phyloP scores from a whole-genome alignment of 2,888 invertebrate genomes.

The Agrilus biguttatus region DNA sequence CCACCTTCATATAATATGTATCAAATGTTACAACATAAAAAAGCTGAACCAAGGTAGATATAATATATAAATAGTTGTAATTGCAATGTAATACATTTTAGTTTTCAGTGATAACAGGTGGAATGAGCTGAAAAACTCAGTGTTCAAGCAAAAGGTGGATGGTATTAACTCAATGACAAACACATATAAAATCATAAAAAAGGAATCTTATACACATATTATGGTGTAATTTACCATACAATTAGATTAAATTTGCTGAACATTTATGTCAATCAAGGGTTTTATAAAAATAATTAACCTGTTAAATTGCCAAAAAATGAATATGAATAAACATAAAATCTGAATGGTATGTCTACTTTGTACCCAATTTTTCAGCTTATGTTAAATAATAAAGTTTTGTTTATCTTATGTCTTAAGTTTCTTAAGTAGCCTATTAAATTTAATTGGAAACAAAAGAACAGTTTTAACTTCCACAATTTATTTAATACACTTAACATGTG shows the following conservation, averaged over 20 bases:
- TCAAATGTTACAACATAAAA: constrained; percentile 49
- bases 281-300: too few relatives aligned
- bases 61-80: background rate
- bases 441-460: too few relatives aligned
- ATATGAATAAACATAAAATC: too few relatives aligned
- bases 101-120: constrained; percentile 35
- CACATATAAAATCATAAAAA: constrained; percentile 39
- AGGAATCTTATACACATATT: constrained; percentile 48
- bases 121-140: constrained; percentile 32
- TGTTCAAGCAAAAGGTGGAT: constrained; percentile 38
- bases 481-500: too few relatives aligned
- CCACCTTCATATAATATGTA: constrained; percentile 52
- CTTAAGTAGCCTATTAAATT: too few relatives aligned
- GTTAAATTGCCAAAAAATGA: too few relatives aligned
- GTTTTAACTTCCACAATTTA: too few relatives aligned
- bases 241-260: background rate
- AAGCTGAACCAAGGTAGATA: constrained; percentile 40
- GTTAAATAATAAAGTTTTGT: too few relatives aligned
- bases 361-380: too few relatives aligned
- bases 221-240: constrained; percentile 25
- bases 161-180: constrained; percentile 47
- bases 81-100: constrained; percentile 5
- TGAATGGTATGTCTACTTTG: too few relatives aligned
- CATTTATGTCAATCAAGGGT: too few relatives aligned
- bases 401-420: too few relatives aligned